A percentile compares a stretch with the other conserved stretches of the same genome.
phyloP scores from a whole-genome alignment of 2,113 vertebrate genomes.

The Rattus rattus region DNA sequence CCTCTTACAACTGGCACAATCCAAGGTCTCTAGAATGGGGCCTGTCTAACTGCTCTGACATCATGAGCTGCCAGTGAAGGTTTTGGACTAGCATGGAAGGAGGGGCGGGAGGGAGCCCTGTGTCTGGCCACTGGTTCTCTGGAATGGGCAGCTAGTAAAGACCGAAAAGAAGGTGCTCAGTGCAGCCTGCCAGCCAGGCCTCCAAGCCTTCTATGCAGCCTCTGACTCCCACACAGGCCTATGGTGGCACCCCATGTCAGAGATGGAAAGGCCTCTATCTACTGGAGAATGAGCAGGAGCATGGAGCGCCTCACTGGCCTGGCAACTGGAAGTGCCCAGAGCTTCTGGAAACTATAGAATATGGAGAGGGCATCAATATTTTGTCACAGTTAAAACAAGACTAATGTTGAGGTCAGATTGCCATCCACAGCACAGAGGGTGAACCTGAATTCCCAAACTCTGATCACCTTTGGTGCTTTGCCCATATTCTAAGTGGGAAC shows the following conservation, averaged over 20 bases:
- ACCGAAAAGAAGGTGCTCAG: background rate
- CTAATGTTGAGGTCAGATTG: background rate
- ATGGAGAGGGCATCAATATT: background rate
- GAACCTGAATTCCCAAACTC: accelerated
- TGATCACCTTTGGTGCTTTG: background rate
- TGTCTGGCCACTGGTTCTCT: background rate
- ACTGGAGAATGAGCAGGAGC: background rate
- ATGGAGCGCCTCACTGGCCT: background rate
- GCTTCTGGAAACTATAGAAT: background rate
- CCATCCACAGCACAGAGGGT: background rate
- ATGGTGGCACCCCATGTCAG: background rate
- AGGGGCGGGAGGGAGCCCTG: too few species aligned
- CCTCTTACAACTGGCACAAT: background rate
- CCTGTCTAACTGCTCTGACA: slow-evolving; percentile 6
- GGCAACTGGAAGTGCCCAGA: background rate
- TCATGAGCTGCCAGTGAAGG: background rate
- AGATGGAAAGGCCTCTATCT: background rate
- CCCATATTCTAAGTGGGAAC: background rate
- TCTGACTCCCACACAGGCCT: background rate
- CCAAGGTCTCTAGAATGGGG: accelerated
- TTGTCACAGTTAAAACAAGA: background rate
- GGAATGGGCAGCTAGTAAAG: background rate
- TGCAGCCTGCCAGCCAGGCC: background rate
- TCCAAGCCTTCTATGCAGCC: background rate
- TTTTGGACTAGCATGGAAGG: background rate